Percentiles rank a stretch among this genome's conserved stretches.
phyloP scores from a whole-genome alignment of 2,113 vertebrate species.

The Sarotherodon lohbergeri region DNA sequence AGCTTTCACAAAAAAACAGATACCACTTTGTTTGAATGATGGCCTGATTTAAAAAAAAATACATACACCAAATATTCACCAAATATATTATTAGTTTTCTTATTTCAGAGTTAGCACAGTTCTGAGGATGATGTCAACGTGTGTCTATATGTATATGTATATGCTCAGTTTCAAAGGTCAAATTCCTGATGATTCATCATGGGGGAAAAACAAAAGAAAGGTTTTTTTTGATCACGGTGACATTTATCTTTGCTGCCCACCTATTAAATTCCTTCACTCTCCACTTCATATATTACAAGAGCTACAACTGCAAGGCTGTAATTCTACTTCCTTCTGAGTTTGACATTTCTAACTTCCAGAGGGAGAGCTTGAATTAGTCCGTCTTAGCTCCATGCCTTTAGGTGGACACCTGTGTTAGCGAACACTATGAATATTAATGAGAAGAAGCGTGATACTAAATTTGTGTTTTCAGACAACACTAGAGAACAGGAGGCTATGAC shows the following conservation, averaged over 20 bases:
- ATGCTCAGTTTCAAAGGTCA: background rate
- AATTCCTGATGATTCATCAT: background rate
- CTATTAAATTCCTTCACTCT: background rate
- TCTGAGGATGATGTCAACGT: background rate
- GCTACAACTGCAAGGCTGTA: background rate
- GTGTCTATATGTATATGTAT: too few species aligned
- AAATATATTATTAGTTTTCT: background rate
- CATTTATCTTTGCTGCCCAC: background rate
- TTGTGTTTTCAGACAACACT: background rate
- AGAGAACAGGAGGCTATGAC: background rate
- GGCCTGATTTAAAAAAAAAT: background rate
- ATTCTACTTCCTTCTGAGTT: background rate
- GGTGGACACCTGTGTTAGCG: background rate
- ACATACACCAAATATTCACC: background rate
- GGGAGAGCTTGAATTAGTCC: background rate
- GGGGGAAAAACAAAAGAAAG: background rate
- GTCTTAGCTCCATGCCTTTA: background rate
- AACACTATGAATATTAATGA: background rate
- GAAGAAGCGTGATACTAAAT: background rate
- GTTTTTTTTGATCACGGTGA: background rate
- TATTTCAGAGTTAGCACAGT: background rate
- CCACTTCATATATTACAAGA: background rate
- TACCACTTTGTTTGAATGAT: background rate
- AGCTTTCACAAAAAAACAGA: background rate
- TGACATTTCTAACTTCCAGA: slow-evolving; percentile 19